These are phyloP conservation scores for Standfussiana lucernea DNA, from an alignment of 2,888 invertebrate genomes.

Conservation along the genomic window DNA sequence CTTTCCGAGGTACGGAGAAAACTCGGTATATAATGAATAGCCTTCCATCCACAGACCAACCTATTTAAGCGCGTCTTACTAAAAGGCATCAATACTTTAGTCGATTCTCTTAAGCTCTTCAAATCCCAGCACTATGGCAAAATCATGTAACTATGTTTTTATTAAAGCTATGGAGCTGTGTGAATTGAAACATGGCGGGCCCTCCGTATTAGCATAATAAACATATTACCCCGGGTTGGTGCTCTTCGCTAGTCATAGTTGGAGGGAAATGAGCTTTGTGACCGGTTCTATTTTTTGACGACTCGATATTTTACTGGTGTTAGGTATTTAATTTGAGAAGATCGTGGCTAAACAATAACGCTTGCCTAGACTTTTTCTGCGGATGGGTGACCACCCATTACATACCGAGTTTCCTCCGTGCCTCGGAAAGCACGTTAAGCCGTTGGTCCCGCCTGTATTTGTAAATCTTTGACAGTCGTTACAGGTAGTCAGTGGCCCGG, in stretches of 20 bases:
- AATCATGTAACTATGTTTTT: slow-evolving; percentile 45
- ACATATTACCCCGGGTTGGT: slow-evolving; percentile 64
- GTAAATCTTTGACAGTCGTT: too few species aligned
- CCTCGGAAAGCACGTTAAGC: too few species aligned
- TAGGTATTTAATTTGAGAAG: too few species aligned
- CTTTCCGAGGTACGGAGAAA: too few species aligned
- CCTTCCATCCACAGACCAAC: neutral
- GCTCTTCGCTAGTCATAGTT: neutral
- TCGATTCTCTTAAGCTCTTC: neutral
- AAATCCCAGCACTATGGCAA: slow-evolving; percentile 5
- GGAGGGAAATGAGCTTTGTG: neutral
- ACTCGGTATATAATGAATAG: too few species aligned
- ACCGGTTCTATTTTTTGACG: neutral
- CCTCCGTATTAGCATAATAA: slow-evolving; percentile 69
- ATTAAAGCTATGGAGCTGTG: slow-evolving; percentile 36
- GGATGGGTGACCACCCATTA: too few species aligned
- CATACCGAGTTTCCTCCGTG: too few species aligned
- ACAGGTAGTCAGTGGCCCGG: too few species aligned
- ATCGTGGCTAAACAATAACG: too few species aligned
- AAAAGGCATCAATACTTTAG: neutral
- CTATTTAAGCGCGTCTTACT: neutral
- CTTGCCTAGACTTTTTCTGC: too few species aligned
- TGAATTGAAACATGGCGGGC: slow-evolving; percentile 68
- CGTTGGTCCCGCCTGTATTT: too few species aligned
- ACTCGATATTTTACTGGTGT: neutral